phyloP scores from a whole-genome alignment of 2,113 vertebrate genomes.

The Forbesichthys agassizii region DNA sequence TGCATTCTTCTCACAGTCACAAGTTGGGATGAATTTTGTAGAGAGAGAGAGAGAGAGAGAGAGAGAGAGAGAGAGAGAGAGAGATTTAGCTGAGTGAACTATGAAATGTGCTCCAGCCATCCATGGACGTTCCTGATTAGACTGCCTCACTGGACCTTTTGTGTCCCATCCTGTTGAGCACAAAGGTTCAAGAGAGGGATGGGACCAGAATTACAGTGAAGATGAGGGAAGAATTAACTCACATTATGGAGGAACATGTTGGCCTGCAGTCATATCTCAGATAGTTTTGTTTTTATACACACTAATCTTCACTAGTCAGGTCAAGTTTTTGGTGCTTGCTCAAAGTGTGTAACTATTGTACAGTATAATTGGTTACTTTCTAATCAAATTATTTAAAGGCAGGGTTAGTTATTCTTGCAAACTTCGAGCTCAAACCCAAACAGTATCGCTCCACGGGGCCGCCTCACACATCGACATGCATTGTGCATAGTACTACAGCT shows the following conservation, averaged over 20 bases:
- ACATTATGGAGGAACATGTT: not conserved
- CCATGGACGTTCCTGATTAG: slow-evolving; percentile 81
- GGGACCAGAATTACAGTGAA: slow-evolving; percentile 68
- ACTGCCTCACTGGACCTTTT: slow-evolving; percentile 81
- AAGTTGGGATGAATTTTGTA: slow-evolving; percentile 66
- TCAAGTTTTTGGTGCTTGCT: too few relatives aligned
- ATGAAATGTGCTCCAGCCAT: slow-evolving; percentile 77
- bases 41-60: slow-evolving; percentile 17
- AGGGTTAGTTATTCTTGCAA: too few relatives aligned
- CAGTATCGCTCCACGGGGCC: too few relatives aligned
- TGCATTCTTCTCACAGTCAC: slow-evolving; percentile 68
- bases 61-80: not conserved
- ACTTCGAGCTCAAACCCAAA: too few relatives aligned
- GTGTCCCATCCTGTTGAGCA: slow-evolving; percentile 75
- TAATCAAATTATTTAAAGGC: not conserved
- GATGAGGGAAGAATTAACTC: slow-evolving; percentile 57
- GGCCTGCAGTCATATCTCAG: not conserved
- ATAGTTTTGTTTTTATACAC: not conserved
- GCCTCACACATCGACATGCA: too few relatives aligned
- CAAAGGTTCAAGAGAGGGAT: slow-evolving; percentile 69
- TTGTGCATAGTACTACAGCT: too few relatives aligned
- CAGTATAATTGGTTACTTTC: not conserved
- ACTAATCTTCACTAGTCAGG: not conserved
- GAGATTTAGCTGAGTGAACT: slow-evolving; percentile 38
- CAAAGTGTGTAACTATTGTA: too few relatives aligned